Percentiles rank a stretch among this genome's conserved stretches.
Evolutionary conservation across 2,888 invertebrate species (phyloP).

Genomic region (Labia minor): DNA sequence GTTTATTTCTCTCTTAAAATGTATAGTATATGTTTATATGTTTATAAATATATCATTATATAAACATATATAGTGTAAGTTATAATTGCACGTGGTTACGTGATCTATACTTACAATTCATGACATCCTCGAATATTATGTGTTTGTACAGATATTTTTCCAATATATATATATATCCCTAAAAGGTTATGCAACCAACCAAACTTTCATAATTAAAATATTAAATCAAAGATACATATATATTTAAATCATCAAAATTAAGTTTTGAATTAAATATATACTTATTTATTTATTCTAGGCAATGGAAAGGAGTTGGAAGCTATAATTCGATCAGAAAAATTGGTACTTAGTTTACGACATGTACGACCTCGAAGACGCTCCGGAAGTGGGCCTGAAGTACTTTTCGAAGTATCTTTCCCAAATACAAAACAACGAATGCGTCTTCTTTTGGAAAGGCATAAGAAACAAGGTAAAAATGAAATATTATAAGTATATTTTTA

Average conservation of each 20-base stretch:
- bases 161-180: no score
- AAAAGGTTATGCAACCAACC: no score
- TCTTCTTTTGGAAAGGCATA: slow-evolving; percentile 43
- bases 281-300: slow-evolving; percentile 35
- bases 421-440: slow-evolving; percentile 43
- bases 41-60: no score
- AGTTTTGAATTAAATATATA: neutral
- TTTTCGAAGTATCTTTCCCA: slow-evolving; percentile 46
- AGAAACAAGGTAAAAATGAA: slow-evolving; percentile 40
- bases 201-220: no score
- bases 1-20: no score
- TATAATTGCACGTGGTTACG: no score
- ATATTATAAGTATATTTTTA: no score
- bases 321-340: slow-evolving; percentile 41
- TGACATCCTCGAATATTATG: no score
- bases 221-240: neutral
- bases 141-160: no score
- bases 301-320: slow-evolving; percentile 41
- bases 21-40: no score
- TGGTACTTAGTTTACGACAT: slow-evolving; percentile 43
- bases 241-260: neutral
- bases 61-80: no score
- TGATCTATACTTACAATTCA: no score
- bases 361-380: slow-evolving; percentile 41
- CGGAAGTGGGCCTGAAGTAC: slow-evolving; percentile 40